These are phyloP conservation scores for Drosophila mercatorum DNA, from an alignment of 2,888 invertebrate species.

Conservation along the genomic window DNA sequence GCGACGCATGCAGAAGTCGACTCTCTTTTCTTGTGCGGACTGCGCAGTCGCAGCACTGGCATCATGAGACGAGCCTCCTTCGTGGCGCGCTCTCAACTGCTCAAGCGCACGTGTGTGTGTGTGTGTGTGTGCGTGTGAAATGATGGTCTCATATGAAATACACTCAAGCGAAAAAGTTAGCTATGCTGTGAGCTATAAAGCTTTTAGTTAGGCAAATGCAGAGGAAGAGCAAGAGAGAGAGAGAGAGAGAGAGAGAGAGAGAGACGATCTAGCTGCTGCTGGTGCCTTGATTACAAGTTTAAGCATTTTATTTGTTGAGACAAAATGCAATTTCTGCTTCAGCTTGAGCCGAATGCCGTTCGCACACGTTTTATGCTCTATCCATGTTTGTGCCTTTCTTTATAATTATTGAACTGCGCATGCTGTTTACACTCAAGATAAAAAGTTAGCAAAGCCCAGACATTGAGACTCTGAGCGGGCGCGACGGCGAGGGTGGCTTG, in stretches of 20 bases:
- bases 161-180: constrained; percentile 37
- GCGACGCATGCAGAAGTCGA: not conserved
- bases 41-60: constrained; percentile 50
- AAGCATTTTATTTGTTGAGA: constrained; percentile 64
- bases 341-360: constrained; percentile 23
- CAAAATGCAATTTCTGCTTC: constrained; percentile 40
- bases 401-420: not conserved
- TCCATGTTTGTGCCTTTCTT: constrained; percentile 1
- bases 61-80: constrained; percentile 69
- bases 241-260: not conserved
- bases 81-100: constrained; percentile 45
- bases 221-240: not conserved
- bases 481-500: constrained; percentile 1
- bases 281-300: constrained; percentile 54
- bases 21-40: constrained; percentile 18
- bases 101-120: constrained; percentile 9
- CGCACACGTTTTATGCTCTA: not conserved
- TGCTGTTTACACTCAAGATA: not conserved
- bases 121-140: constrained; percentile 12
- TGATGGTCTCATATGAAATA: constrained; percentile 23
- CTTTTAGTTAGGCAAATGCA: constrained; percentile 9
- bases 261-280: not conserved
- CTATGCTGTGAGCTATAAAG: constrained; percentile 12
- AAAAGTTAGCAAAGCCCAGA: not conserved
- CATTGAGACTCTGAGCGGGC: not conserved